Evolutionary conservation across 2,797 vertebrate genomes (phyloP).

Genomic region (Pangasius sanitwongsei): DNA sequence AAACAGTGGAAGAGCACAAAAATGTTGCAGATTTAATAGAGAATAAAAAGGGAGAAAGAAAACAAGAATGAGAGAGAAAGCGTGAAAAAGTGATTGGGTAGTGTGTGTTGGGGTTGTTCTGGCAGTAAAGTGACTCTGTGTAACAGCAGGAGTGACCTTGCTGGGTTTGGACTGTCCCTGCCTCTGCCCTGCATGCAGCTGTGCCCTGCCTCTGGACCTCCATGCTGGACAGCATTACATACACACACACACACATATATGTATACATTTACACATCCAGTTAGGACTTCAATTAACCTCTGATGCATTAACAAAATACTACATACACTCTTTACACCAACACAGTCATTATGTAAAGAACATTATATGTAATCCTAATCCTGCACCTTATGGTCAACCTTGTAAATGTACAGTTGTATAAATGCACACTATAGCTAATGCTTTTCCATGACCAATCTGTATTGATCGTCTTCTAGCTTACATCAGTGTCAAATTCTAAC

Average conservation of each 20-base stretch:
- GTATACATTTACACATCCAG: slow-evolving; percentile 61
- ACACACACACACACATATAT: slow-evolving; percentile 5
- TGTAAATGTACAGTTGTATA: not conserved
- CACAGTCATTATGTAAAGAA: not conserved
- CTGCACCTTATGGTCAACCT: not conserved
- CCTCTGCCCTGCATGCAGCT: slow-evolving; percentile 72
- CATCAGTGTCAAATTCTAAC: not conserved
- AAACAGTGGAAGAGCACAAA: slow-evolving; percentile 36
- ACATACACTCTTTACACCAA: not conserved
- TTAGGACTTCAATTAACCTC: slow-evolving; percentile 43
- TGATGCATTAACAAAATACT: not conserved
- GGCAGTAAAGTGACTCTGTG: slow-evolving; percentile 67
- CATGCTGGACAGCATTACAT: slow-evolving; percentile 46
- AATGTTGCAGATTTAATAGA: slow-evolving; percentile 19
- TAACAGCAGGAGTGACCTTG: slow-evolving; percentile 79
- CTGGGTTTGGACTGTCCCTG: slow-evolving; percentile 71
- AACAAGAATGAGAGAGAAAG: slow-evolving; percentile 18
- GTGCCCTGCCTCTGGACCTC: slow-evolving; percentile 65
- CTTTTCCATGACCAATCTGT: not conserved
- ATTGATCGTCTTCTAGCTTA: not conserved
- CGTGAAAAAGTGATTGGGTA: not conserved
- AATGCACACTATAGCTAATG: not conserved
- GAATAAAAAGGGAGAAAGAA: slow-evolving; percentile 15
- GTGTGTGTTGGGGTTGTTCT: slow-evolving; percentile 29
- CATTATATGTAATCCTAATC: not conserved